phyloP scores from a whole-genome alignment of 2,888 invertebrate genomes.

The Acanthosepion esculentum region DNA sequence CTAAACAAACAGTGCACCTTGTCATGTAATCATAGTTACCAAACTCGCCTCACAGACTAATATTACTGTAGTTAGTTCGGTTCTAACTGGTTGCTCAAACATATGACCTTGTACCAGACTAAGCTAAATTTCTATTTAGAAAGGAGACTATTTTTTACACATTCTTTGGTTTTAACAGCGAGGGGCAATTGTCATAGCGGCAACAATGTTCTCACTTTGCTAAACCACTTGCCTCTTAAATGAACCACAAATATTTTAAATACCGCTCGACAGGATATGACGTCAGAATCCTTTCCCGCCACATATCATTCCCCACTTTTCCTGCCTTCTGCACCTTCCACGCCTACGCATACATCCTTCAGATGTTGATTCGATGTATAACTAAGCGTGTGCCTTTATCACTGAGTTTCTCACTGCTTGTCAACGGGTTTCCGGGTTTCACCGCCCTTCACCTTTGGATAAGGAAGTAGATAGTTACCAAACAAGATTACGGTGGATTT shows the following conservation, averaged over 20 bases:
- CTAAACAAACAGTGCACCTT: no score
- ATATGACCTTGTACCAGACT: no score
- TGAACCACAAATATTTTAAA: neutral
- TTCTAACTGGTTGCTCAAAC: no score
- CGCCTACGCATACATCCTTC: neutral
- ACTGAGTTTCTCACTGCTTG: neutral
- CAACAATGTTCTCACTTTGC: neutral
- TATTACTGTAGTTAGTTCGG: no score
- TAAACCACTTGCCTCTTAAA: neutral
- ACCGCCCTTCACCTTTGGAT: no score
- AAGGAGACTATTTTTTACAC: no score
- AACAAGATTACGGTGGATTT: no score
- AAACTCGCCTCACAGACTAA: no score
- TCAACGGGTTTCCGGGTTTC: neutral
- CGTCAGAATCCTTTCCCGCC: neutral
- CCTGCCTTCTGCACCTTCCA: neutral
- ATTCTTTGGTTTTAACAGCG: neutral
- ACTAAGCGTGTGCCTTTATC: neutral
- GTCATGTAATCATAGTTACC: no score
- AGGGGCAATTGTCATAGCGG: neutral
- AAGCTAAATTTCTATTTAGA: no score
- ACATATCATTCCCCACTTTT: neutral
- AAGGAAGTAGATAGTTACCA: no score
- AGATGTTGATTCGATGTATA: neutral
- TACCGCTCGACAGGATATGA: neutral